Percentiles rank a stretch among this genome's conserved stretches.
These are phyloP conservation scores for Platalea minor DNA, from an alignment of 2,797 vertebrate species.

Conservation along the genomic window DNA sequence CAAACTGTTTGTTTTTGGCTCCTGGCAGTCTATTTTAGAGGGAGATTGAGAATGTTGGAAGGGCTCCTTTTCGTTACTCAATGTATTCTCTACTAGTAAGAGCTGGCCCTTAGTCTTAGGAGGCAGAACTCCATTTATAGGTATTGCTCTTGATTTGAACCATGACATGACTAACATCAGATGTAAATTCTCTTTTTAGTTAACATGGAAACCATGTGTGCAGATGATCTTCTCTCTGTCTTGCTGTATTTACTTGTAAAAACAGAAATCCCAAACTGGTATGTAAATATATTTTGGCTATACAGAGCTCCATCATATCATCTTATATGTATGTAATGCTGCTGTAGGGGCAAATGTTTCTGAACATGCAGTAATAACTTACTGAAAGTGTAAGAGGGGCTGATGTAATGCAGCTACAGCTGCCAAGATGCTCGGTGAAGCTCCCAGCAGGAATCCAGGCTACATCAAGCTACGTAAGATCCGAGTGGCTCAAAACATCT, in stretches of 20 bases:
- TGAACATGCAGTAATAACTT: neutral
- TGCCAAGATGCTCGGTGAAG: too few relatives aligned
- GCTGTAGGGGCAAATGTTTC: neutral
- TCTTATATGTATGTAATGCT: neutral
- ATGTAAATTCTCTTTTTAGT: slow-evolving; percentile 71
- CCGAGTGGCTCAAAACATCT: too few relatives aligned
- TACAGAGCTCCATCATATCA: neutral
- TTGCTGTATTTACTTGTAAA: slow-evolving; percentile 93
- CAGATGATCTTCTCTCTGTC: slow-evolving; percentile 93
- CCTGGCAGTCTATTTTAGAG: neutral
- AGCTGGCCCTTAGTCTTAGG: neutral
- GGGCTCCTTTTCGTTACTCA: neutral
- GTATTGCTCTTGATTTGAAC: neutral
- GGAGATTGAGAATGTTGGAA: neutral
- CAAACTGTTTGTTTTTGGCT: neutral
- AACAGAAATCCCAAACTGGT: slow-evolving; percentile 98
- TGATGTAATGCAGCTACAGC: neutral
- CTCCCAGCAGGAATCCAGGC: too few relatives aligned
- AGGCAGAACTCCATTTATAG: neutral
- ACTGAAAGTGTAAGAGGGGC: neutral
- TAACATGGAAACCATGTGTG: slow-evolving; percentile 88
- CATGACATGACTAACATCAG: neutral
- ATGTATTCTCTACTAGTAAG: neutral
- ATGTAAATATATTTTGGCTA: neutral
- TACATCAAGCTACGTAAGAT: too few relatives aligned